Base-by-base conservation (phyloP, 2,797 vertebrate species). In the Eulemur mongoz region DNA sequence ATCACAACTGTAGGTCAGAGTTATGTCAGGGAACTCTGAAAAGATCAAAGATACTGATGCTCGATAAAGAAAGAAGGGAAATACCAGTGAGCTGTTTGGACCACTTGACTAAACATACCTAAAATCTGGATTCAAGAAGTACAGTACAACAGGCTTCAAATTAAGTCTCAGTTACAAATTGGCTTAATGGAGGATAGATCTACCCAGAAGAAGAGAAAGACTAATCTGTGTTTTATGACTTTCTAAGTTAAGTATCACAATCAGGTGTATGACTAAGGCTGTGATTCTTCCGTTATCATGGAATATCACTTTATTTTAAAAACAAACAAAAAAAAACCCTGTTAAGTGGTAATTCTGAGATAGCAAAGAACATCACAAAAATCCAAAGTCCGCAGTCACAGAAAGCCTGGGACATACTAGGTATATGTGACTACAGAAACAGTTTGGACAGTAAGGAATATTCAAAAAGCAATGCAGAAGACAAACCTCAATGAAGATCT, bases 151-250 rank as follows among this genome's bases (percentile, higher is more conserved):
- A 82, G 22, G 40, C 30, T 84, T 89, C 76, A 75, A 79, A 95
- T 70, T 91, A 96, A 91, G 79, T 78, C 87, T 89, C 13, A 69
- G 43, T n/a, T 85, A 72, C 69, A 95, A 91, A 91, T 10, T 87
- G 25, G 57, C 57, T 92, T 93, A 87, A 78, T 7, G 50, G 20
- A 18, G 13, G 15, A 73, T 27, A 80, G 78, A 13, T 67, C 40
- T 45, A 87, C 27, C 65, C 80, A 67, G 22, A 82, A 83, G n/a
- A 78, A 70, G 87, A 59, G 32, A 70, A 50, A 90, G 18, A 84
- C 40, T 52, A 65, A 35, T 73, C 52, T 63, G 35, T 88, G 52
- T 80, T 92, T 85, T 93, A 89, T 52, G 25, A 84, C 9, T 79
- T 96, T 91, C 57, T 32, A 90, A 87, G 35, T 52, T 67, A 90